Percentiles rank a stretch among this genome's conserved stretches.
These are phyloP conservation scores for Tachina grossa DNA, from an alignment of 2,888 invertebrate species.

Conservation along the genomic window DNA sequence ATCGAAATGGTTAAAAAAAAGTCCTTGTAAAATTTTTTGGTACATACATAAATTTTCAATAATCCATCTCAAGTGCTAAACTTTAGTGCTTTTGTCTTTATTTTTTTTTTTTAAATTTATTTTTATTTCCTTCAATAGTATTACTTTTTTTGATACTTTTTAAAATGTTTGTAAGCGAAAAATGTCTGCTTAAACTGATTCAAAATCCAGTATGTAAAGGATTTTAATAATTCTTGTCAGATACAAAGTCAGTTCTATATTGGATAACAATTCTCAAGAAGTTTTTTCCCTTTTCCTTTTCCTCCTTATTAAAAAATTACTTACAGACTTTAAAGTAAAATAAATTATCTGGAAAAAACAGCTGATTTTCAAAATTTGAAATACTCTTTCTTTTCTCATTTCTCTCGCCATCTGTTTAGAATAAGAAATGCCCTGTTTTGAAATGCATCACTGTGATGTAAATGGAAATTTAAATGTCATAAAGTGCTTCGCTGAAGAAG, in stretches of 20 bases:
- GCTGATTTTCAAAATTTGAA: too few species aligned
- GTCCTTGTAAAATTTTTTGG: conserved; percentile 46
- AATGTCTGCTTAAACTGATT: neutral
- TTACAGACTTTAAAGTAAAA: too few species aligned
- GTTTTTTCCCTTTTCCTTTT: too few species aligned
- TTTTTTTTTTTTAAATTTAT: conserved; percentile 15
- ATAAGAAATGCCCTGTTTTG: too few species aligned
- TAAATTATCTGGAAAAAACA: too few species aligned
- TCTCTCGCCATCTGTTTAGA: too few species aligned
- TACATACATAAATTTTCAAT: conserved; percentile 66
- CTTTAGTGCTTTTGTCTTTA: conserved; percentile 6
- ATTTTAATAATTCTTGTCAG: neutral
- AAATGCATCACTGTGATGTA: too few species aligned
- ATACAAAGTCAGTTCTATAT: neutral
- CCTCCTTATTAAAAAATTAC: too few species aligned
- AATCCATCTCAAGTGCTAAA: conserved; percentile 63
- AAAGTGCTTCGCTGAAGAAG: too few species aligned
- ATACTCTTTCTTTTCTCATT: too few species aligned
- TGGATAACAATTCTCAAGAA: too few species aligned
- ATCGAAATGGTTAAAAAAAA: neutral
- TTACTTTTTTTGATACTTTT: conserved; percentile 43
- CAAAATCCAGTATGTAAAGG: conserved; percentile 3
- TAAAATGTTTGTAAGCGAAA: conserved; percentile 6
- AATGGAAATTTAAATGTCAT: too few species aligned
- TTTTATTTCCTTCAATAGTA: conserved; percentile 31